phyloP scores from a whole-genome alignment of 1,140 invertebrate genomes.

The Drosophila athabasca region DNA sequence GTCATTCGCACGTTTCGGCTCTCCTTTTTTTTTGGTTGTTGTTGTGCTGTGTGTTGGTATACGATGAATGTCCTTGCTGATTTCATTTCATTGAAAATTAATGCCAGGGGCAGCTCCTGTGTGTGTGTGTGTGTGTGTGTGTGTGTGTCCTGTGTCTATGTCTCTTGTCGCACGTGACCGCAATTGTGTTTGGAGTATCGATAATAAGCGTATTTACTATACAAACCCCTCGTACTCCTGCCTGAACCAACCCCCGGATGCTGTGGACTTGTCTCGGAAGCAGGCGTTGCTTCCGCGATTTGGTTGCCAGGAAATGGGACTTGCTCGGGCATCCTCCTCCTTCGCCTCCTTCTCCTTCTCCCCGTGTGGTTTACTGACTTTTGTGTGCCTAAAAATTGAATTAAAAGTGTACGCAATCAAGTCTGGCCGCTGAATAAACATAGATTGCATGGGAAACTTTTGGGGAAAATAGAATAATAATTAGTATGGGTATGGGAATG shows the following conservation, averaged over 20 bases:
- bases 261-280: constrained; percentile 71
- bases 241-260: constrained; percentile 49
- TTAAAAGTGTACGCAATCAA: constrained; percentile 69
- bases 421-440: constrained; percentile 45
- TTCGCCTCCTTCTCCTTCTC: background rate
- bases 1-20: constrained; percentile 76
- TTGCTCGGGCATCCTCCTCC: constrained; percentile 33
- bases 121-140: constrained; percentile 29
- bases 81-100: constrained; percentile 80
- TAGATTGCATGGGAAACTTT: constrained; percentile 45
- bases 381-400: constrained; percentile 62
- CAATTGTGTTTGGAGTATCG: constrained; percentile 83
- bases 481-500: constrained; percentile 2
- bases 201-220: constrained; percentile 81
- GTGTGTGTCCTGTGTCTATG: background rate
- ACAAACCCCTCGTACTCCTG: constrained; percentile 10
- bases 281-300: constrained; percentile 61
- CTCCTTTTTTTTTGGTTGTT: constrained; percentile 2
- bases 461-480: constrained; percentile 6
- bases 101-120: constrained; percentile 60
- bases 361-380: constrained; percentile 16
- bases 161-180: constrained; percentile 74
- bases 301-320: constrained; percentile 55
- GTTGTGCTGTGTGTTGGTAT: constrained; percentile 10
- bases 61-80: constrained; percentile 59